phyloP scores from a whole-genome alignment of 2,113 vertebrate genomes.

The Hystrix brachyura region DNA sequence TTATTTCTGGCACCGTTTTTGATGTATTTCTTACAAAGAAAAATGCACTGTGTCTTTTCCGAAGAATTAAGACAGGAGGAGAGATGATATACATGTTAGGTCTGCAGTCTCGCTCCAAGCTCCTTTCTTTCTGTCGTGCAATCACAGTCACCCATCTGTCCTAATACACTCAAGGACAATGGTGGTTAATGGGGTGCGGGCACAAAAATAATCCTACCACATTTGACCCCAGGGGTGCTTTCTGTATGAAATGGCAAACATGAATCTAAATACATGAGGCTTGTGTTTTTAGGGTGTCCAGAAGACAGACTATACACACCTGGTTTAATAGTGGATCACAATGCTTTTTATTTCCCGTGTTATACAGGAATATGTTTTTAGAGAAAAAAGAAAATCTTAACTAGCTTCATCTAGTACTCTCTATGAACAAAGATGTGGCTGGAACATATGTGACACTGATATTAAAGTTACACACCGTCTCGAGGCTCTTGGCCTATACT shows the following conservation, averaged over 20 bases:
- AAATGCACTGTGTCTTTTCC: not conserved
- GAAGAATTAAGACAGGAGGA: slow-evolving; percentile 3
- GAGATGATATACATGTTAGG: not conserved
- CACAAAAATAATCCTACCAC: not conserved
- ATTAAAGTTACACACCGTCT: not conserved
- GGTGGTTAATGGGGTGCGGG: not conserved
- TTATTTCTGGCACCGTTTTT: slow-evolving; percentile 41
- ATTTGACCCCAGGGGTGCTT: not conserved
- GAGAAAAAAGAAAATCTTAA: not conserved
- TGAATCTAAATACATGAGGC: not conserved
- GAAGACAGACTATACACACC: not conserved
- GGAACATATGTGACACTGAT: not conserved
- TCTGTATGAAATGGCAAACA: not conserved
- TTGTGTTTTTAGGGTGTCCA: not conserved
- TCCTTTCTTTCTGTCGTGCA: not conserved
- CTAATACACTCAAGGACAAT: not conserved
- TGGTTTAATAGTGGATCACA: not conserved
- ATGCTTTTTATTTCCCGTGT: not conserved
- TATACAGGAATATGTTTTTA: not conserved
- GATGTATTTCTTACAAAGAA: slow-evolving; percentile 40
- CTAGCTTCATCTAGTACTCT: not conserved
- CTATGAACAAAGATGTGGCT: not conserved
- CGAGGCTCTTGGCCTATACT: fast-evolving
- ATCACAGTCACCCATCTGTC: not conserved
- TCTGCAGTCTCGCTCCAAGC: not conserved